Conservation (phyloP, 2,797 vertebrate genomes). For the Adelosebastes latens region DNA sequence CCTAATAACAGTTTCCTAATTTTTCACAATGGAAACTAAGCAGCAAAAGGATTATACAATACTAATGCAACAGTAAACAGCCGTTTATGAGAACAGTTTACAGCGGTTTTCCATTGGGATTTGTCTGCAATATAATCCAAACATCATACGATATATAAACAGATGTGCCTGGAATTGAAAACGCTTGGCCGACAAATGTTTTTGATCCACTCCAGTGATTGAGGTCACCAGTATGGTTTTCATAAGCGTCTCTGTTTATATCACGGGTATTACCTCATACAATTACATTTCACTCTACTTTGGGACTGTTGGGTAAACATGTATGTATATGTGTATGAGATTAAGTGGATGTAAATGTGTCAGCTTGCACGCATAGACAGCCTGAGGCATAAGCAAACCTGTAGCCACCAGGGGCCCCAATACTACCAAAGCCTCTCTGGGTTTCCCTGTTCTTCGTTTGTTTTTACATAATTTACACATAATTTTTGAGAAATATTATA, state of each 20-base stretch:
- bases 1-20: constrained; percentile 68
- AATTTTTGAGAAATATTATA: not conserved
- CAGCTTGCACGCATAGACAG: not conserved
- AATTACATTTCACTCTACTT: constrained; percentile 48
- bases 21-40: constrained; percentile 71
- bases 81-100: constrained; percentile 68
- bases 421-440: constrained; percentile 3
- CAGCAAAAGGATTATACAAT: constrained; percentile 67
- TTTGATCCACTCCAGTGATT: constrained; percentile 68
- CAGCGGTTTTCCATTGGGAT: constrained; percentile 65
- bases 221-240: constrained; percentile 59
- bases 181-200: constrained; percentile 64
- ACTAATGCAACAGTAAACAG: constrained; percentile 71
- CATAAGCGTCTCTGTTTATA: constrained; percentile 52
- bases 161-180: constrained; percentile 72
- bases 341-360: not conserved
- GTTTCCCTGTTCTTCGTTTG: not conserved
- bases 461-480: not conserved
- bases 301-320: constrained; percentile 32
- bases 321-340: constrained; percentile 1
- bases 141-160: constrained; percentile 70
- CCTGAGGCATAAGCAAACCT: constrained; percentile 27
- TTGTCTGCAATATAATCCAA: constrained; percentile 66
- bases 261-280: constrained; percentile 46
- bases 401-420: constrained; percentile 4